Evolutionary conservation across 2,888 invertebrate genomes (phyloP).

Genomic region (Hermaeophaga mercurialis): DNA sequence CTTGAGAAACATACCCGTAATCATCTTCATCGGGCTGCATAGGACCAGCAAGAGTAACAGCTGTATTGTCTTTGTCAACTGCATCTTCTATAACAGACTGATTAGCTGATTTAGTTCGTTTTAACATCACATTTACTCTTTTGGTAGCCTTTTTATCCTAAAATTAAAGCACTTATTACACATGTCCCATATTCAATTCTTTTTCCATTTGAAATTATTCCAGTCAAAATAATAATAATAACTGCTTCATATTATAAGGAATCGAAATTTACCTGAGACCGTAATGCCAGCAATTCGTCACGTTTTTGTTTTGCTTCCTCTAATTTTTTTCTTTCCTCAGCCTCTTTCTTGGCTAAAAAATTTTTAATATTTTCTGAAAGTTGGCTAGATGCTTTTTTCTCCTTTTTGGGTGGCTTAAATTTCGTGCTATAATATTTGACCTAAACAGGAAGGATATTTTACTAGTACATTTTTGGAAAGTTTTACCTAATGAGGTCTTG

Average conservation of each 20-base stretch:
- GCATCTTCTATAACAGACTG: slow-evolving; percentile 86
- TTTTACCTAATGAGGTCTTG: neutral
- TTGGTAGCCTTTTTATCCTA: slow-evolving; percentile 57
- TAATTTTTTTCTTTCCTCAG: slow-evolving; percentile 73
- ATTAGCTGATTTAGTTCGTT: slow-evolving; percentile 87
- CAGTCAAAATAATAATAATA: no score
- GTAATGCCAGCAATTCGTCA: slow-evolving; percentile 67
- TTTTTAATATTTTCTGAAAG: slow-evolving; percentile 60
- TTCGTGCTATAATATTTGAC: slow-evolving; percentile 75
- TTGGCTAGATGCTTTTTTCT: slow-evolving; percentile 67
- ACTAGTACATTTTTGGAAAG: no score
- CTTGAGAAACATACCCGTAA: slow-evolving; percentile 81
- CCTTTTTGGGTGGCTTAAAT: slow-evolving; percentile 82
- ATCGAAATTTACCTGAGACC: slow-evolving; percentile 55
- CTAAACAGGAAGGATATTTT: slow-evolving; percentile 24
- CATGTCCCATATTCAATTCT: no score
- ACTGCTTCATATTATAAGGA: no score
- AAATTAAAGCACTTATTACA: no score
- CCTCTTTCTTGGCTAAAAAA: slow-evolving; percentile 68
- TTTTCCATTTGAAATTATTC: no score
- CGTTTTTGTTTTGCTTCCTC: slow-evolving; percentile 68
- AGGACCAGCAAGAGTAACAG: slow-evolving; percentile 73
- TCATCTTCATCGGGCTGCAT: slow-evolving; percentile 89
- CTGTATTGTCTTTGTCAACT: slow-evolving; percentile 74
- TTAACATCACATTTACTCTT: slow-evolving; percentile 63